phyloP scores from a whole-genome alignment of 2,888 invertebrate genomes.

The Drosophila peninsularis region DNA sequence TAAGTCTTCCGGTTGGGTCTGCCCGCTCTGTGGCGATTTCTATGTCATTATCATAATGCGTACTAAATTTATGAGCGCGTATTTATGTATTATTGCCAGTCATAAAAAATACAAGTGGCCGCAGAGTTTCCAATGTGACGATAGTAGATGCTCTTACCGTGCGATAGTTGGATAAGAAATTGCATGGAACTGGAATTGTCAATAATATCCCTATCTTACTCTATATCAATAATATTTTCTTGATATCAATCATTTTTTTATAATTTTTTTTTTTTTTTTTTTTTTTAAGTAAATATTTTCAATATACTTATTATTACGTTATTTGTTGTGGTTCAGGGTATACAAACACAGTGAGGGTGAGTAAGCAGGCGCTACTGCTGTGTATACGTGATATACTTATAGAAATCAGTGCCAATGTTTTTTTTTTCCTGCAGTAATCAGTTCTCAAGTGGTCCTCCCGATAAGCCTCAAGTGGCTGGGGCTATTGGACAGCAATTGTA shows the following conservation, averaged over 20 bases:
- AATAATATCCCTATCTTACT: neutral
- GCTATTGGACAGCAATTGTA: constrained; percentile 27
- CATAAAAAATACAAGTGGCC: constrained; percentile 21
- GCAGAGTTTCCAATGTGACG: neutral
- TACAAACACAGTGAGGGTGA: neutral
- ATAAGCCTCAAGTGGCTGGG: constrained; percentile 42
- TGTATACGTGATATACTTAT: constrained; percentile 26
- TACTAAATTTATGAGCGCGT: constrained; percentile 33
- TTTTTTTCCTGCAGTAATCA: constrained; percentile 33
- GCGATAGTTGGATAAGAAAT: neutral
- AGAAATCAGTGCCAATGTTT: constrained; percentile 29
- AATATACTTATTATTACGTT: neutral
- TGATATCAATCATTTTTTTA: no score
- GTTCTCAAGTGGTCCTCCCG: constrained; percentile 35
- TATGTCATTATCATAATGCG: constrained; percentile 39
- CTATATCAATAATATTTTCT: neutral
- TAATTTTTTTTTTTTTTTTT: no score
- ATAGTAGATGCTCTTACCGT: neutral
- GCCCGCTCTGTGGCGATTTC: constrained; percentile 15
- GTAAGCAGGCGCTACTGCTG: neutral
- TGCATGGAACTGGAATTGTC: neutral
- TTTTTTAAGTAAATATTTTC: neutral
- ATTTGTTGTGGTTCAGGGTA: constrained; percentile 1
- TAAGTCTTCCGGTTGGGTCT: constrained; percentile 26
- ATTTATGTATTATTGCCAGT: constrained; percentile 28